Evolutionary conservation across 2,888 invertebrate genomes (phyloP).

Genomic region (Rotaria socialis): DNA sequence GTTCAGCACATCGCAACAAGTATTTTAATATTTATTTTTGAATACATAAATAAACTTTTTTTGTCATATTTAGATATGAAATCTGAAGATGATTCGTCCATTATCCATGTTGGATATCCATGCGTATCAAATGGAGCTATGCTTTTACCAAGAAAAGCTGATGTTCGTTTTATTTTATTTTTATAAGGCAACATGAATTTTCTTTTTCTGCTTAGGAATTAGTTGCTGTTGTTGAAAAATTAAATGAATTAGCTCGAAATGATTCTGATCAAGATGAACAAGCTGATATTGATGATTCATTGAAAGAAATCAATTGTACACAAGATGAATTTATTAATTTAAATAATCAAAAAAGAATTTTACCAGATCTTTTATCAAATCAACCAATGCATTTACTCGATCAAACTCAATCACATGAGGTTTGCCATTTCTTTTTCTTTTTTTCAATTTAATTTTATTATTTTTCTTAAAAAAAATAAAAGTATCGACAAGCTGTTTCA

Average conservation of each 20-base stretch:
- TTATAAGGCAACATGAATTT: background rate
- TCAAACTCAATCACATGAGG: background rate
- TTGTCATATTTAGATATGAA: too few species aligned
- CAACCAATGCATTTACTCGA: background rate
- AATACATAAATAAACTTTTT: background rate
- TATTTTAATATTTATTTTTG: background rate
- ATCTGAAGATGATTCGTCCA: background rate
- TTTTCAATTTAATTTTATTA: too few species aligned
- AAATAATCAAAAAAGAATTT: background rate
- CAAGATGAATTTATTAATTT: background rate
- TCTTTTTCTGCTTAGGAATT: background rate
- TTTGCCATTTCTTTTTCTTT: too few species aligned
- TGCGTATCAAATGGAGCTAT: background rate
- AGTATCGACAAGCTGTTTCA: background rate
- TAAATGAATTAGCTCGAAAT: constrained; percentile 33
- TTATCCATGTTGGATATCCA: background rate
- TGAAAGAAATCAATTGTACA: background rate
- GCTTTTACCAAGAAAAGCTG: background rate
- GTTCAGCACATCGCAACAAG: background rate
- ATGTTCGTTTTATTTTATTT: background rate
- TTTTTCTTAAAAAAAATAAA: too few species aligned
- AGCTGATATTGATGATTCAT: background rate
- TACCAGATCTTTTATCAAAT: background rate
- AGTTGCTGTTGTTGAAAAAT: constrained; percentile 35
- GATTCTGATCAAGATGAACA: constrained; percentile 6